These are phyloP conservation scores for Eupristina koningsbergeri DNA, from an alignment of 1,140 invertebrate species.

Conservation along the genomic window DNA sequence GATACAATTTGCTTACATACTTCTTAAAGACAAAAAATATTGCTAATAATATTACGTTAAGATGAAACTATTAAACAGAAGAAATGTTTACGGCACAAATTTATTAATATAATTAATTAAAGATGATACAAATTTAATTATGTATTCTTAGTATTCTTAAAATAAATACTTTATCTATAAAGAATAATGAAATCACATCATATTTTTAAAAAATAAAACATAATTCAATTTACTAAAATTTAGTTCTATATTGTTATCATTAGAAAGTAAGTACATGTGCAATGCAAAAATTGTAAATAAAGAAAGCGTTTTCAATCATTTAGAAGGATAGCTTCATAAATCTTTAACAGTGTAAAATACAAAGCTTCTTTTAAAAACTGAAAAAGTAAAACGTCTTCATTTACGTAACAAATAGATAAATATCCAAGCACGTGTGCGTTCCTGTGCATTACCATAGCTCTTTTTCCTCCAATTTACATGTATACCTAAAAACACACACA, in stretches of 20 bases:
- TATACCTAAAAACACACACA: no score
- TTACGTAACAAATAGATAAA: no score
- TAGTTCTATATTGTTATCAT: conserved; percentile 19
- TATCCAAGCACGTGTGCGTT: no score
- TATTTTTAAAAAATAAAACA: conserved; percentile 22
- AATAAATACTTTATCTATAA: no score
- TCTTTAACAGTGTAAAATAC: conserved; percentile 40
- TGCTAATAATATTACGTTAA: conserved; percentile 24
- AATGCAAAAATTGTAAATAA: conserved; percentile 23
- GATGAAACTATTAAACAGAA: neutral
- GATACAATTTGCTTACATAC: conserved; percentile 24
- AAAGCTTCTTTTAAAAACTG: conserved; percentile 28
- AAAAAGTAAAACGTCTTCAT: conserved; percentile 17
- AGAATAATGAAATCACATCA: neutral
- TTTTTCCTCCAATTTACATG: no score
- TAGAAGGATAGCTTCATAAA: conserved; percentile 18
- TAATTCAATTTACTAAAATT: conserved; percentile 10
- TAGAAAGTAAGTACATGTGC: conserved; percentile 30
- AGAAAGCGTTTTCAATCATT: conserved; percentile 24
- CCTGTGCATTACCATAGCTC: no score
- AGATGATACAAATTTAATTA: conserved; percentile 28
- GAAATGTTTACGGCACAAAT: conserved; percentile 30
- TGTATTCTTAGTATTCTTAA: no score
- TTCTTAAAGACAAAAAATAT: conserved; percentile 13
- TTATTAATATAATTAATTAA: conserved; percentile 45